phyloP scores from a whole-genome alignment of 2,888 invertebrate species.

The Stratiomys singularior region DNA sequence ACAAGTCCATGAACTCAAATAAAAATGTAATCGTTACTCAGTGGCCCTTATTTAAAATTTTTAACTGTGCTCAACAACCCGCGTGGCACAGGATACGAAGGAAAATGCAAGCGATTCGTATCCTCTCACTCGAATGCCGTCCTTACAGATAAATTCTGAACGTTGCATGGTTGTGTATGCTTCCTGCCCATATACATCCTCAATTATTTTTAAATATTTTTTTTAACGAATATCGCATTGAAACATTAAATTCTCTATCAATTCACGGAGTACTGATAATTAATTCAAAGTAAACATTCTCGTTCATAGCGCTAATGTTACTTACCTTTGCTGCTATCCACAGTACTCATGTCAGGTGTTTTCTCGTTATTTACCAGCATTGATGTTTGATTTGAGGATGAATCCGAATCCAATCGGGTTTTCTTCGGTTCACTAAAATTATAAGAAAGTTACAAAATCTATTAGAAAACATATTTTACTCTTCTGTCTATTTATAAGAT shows the following conservation, averaged over 20 bases:
- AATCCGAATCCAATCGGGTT: constrained; percentile 60
- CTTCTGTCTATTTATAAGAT: neutral
- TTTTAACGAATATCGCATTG: too few relatives aligned
- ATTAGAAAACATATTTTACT: neutral
- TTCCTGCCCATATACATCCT: too few relatives aligned
- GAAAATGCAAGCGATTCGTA: neutral
- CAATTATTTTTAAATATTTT: too few relatives aligned
- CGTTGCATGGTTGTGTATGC: too few relatives aligned
- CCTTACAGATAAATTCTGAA: too few relatives aligned
- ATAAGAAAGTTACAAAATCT: constrained; percentile 21
- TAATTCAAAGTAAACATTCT: too few relatives aligned
- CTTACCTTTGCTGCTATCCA: constrained; percentile 70
- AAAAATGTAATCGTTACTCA: constrained; percentile 46
- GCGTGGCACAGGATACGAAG: constrained; percentile 16
- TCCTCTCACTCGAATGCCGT: constrained; percentile 1
- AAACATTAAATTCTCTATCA: too few relatives aligned
- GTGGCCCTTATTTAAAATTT: constrained; percentile 45
- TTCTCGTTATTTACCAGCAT: constrained; percentile 55
- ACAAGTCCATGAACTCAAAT: constrained; percentile 44
- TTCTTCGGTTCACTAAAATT: constrained; percentile 63
- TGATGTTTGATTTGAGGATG: constrained; percentile 55
- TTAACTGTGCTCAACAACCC: constrained; percentile 42
- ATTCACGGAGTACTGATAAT: too few relatives aligned
- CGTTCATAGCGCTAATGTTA: too few relatives aligned
- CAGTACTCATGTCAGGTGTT: constrained; percentile 56